phyloP scores from a whole-genome alignment of 1,140 invertebrate genomes.

The Chlorops oryzae region DNA sequence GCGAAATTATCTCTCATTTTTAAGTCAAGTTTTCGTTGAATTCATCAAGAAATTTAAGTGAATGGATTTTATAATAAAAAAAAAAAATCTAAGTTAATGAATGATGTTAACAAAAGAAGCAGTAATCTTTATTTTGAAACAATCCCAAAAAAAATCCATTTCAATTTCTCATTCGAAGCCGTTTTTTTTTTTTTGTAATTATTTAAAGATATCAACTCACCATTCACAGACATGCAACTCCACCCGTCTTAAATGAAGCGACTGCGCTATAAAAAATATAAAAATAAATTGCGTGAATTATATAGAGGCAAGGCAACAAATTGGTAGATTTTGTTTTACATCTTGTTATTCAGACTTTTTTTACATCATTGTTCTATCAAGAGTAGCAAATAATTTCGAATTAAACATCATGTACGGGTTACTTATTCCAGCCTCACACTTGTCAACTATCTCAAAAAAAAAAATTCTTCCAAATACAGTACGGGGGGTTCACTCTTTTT shows the following conservation, averaged over 20 bases:
- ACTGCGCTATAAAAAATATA: slow-evolving; percentile 5
- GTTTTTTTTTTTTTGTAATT: neutral
- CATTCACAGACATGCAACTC: neutral
- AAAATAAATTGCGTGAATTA: slow-evolving; percentile 7
- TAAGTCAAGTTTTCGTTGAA: neutral
- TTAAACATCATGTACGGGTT: slow-evolving; percentile 9
- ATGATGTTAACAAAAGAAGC: no score
- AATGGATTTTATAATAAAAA: neutral
- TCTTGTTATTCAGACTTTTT: neutral
- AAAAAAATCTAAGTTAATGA: neutral
- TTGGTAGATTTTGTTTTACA: neutral
- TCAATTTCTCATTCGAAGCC: no score
- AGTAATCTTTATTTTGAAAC: no score
- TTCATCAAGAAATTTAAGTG: neutral
- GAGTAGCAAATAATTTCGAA: slow-evolving; percentile 16
- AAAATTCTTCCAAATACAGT: no score
- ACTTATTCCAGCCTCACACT: neutral
- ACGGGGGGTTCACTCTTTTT: no score
- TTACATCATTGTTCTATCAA: slow-evolving; percentile 14
- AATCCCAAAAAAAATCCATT: no score
- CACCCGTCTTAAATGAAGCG: no score
- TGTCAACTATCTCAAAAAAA: neutral
- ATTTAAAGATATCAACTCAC: neutral
- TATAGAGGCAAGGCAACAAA: neutral
- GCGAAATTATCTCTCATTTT: slow-evolving; percentile 5